Percentiles rank a stretch among this genome's conserved stretches.
These are phyloP conservation scores for Synaphobranchus kaupii DNA, from an alignment of 2,797 vertebrate species.

Conservation along the genomic window DNA sequence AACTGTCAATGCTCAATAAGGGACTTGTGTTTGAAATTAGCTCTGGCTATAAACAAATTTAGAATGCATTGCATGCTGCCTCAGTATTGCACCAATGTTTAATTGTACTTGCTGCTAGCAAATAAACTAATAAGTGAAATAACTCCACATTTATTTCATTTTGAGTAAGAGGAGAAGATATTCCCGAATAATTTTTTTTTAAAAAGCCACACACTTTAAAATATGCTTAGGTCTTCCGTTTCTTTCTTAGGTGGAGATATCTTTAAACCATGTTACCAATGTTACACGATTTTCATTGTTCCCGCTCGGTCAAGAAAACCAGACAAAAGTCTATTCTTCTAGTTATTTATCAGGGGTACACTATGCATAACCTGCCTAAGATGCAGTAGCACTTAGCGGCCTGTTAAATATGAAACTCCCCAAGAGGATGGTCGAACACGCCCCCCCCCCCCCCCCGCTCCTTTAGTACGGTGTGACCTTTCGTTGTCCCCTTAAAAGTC, in stretches of 20 bases:
- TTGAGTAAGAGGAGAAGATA: neutral
- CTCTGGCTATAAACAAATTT: neutral
- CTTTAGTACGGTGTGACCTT: slow-evolving; percentile 52
- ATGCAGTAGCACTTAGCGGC: slow-evolving; percentile 16
- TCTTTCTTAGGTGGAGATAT: neutral
- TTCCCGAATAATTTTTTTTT: neutral
- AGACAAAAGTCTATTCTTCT: neutral
- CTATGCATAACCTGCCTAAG: neutral
- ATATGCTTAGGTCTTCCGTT: neutral
- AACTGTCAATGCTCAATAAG: neutral
- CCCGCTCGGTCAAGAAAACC: no score
- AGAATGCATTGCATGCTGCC: neutral
- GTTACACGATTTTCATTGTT: neutral
- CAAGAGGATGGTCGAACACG: slow-evolving; percentile 39
- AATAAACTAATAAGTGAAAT: neutral
- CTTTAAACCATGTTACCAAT: neutral
- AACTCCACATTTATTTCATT: neutral
- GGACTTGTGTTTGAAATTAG: neutral
- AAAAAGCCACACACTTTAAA: neutral
- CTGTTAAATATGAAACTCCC: slow-evolving; percentile 36
- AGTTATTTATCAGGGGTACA: neutral
- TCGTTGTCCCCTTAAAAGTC: slow-evolving; percentile 49
- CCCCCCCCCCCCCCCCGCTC: slow-evolving; percentile 35
- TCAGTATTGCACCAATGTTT: neutral
- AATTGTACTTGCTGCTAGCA: neutral